Evolutionary conservation across 2,113 vertebrate species (phyloP), one percentile per base, ranked within the genome.

Genomic region (Todiramphus saurophagus): DNA sequence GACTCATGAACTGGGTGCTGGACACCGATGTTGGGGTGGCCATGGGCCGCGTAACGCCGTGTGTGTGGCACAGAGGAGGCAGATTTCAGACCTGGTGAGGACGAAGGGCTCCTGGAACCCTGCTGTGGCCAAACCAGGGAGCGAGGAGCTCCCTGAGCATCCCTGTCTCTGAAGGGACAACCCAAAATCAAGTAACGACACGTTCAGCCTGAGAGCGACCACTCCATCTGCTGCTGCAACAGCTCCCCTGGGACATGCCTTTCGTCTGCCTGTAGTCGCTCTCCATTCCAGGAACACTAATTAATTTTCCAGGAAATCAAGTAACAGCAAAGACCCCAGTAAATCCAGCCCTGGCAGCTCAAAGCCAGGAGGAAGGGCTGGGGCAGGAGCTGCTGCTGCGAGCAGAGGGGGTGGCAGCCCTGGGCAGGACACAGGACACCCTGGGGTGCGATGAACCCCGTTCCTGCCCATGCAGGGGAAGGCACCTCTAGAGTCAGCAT

Each of bases 141-240:
- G 33, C 0, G 10, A 16, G 75, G 48, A 5, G 27, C 27, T 12
- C 50, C 60, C 7, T 12, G 27, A 20, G 19, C 66, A 33, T 8
- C 24, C 50, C 53, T 9, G 1, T 10, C 20, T 17, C 28, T 0
- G 37, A 2, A 7, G 21, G 55, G 48, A 24, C 2, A 7, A 7
- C 39, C 63, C 81, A 3, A 44, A 67, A 28, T 1, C 51, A 19
- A 31, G 15, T 4, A 19, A 7, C 0, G 1, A 4, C 8, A 0
- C 0, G 8, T 5, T 46, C 25, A 20, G 25, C 28, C 63, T n/a
- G 1, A 11, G 53, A 7, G 5, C 2, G 2, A 43, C 3, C 0
- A 0, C 33, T 31, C 13, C 0, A 0, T 6, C 11, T 0, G 3
- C 66, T 9, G 66, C 37, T 5, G 56, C n/a, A 3, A 9, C 3